Evolutionary conservation across 2,113 vertebrate species (phyloP).

Genomic region (Lontra canadensis): DNA sequence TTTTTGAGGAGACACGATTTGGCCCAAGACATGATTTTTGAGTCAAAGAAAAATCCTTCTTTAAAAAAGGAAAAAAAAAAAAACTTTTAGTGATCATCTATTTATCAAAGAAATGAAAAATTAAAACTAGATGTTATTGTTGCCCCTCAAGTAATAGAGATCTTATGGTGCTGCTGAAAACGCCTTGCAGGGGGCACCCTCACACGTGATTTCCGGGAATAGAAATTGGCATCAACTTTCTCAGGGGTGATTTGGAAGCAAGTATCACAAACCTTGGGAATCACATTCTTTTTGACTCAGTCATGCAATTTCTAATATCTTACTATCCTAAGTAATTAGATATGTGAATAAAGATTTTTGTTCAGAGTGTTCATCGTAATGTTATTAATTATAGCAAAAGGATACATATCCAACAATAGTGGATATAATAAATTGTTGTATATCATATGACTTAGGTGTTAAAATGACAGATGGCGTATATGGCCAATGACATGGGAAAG

Average conservation of each 20-base stretch:
- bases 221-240: not conserved
- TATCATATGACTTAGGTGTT: not conserved
- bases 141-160: not conserved
- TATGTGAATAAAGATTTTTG: not conserved
- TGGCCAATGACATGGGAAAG: not conserved
- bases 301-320: not conserved
- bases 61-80: not conserved
- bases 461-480: not conserved
- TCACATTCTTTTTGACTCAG: not conserved
- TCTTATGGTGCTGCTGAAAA: not conserved
- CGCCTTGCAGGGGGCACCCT: not conserved
- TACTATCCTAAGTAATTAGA: not conserved
- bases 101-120: constrained; percentile 15
- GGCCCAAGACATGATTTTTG: not conserved
- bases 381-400: not conserved
- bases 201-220: not conserved
- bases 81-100: not conserved
- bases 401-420: not conserved
- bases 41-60: constrained; percentile 21
- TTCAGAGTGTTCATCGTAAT: not conserved
- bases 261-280: not conserved
- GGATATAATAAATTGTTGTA: not conserved
- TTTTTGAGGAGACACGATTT: not conserved
- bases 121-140: not conserved
- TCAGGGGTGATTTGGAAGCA: not conserved